Evolutionary conservation across 92 coral and sea anemone species (phyloP).

Genomic region (Heliopora coerulea): DNA sequence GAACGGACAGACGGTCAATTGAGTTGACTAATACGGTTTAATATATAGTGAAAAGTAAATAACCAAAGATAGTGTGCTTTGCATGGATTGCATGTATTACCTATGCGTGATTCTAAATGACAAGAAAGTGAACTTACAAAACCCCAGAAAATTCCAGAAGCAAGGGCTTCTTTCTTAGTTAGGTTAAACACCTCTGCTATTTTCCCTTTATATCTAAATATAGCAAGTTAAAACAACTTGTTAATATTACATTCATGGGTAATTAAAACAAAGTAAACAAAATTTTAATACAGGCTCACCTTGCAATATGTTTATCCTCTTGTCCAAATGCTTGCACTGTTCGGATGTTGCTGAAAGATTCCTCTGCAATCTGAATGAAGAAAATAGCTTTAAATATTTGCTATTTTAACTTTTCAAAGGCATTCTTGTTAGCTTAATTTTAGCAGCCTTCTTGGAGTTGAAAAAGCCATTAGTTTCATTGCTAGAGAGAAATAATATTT

Average conservation of each 20-base stretch:
- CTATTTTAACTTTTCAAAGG: too few relatives aligned
- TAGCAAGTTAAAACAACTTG: too few relatives aligned
- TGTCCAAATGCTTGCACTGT: conserved; percentile 97
- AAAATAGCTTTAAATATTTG: neutral
- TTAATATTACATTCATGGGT: too few relatives aligned
- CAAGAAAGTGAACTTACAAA: conserved; percentile 63
- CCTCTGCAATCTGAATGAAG: conserved; percentile 81
- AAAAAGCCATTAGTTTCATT: too few relatives aligned
- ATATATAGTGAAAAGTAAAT: too few relatives aligned
- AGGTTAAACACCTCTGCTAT: conserved; percentile 74
- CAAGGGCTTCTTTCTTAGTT: conserved; percentile 84
- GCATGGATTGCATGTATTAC: conserved; percentile 67
- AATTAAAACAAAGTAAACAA: too few relatives aligned
- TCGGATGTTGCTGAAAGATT: conserved; percentile 80
- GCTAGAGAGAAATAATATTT: too few relatives aligned
- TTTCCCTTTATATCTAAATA: conserved; percentile 63
- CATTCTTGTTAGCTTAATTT: too few relatives aligned
- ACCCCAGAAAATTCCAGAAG: conserved; percentile 93
- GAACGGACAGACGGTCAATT: neutral
- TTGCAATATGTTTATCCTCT: conserved; percentile 74
- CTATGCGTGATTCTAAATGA: conserved; percentile 52
- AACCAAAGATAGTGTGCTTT: too few relatives aligned
- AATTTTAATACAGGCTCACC: conserved; percentile 51
- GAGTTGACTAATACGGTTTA: too few relatives aligned
- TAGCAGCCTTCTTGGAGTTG: too few relatives aligned